Conservation (phyloP, 2,113 vertebrate genomes). For the Capreolus pygargus region DNA sequence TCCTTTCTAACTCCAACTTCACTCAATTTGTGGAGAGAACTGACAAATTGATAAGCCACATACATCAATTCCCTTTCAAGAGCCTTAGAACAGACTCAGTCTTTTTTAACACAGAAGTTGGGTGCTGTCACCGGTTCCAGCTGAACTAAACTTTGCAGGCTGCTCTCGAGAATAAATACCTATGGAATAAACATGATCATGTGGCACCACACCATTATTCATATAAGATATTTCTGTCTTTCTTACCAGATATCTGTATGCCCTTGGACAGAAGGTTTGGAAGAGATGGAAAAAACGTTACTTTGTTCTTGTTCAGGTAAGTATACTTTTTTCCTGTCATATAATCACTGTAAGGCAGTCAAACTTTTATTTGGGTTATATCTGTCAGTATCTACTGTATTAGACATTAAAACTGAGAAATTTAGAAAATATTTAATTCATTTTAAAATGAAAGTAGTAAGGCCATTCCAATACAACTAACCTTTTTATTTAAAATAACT, state of each 20-base stretch:
- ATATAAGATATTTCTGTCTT: constrained; percentile 42
- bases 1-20: constrained; percentile 50
- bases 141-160: constrained; percentile 21
- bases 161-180: neutral
- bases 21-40: constrained; percentile 42
- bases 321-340: constrained; percentile 28
- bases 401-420: neutral
- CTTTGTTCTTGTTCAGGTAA: constrained; percentile 98
- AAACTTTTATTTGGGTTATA: neutral
- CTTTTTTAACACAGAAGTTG: constrained; percentile 39
- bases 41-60: constrained; percentile 43
- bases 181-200: neutral
- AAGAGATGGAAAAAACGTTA: constrained; percentile 98
- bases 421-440: neutral
- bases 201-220: neutral
- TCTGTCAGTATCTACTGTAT: neutral
- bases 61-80: constrained; percentile 58
- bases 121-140: constrained; percentile 7
- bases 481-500: constrained; percentile 11
- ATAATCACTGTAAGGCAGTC: neutral
- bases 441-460: constrained; percentile 3
- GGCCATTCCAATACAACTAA: neutral
- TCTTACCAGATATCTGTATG: constrained; percentile 89
- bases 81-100: neutral
- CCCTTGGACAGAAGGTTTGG: constrained; percentile 95